A percentile compares a stretch with the other conserved stretches of the same genome.
phyloP scores from a whole-genome alignment of 2,888 invertebrate genomes.

The Dryomyza anilis region DNA sequence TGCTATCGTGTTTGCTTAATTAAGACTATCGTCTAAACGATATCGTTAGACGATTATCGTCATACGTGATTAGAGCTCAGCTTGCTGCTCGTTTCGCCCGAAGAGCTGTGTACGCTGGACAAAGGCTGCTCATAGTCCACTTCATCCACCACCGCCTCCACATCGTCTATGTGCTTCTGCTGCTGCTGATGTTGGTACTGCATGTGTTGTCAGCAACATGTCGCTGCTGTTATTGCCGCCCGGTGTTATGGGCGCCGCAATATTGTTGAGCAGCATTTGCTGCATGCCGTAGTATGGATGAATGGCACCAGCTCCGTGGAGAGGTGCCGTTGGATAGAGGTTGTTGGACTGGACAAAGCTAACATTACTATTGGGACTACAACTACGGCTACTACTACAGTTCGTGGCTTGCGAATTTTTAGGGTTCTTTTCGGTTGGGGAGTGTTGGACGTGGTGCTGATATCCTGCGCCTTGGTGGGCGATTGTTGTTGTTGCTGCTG shows the following conservation, averaged over 20 bases:
- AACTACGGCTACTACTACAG: conserved; percentile 61
- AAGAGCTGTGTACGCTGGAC: conserved; percentile 46
- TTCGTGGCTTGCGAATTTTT: conserved; percentile 53
- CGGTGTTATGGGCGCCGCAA: conserved; percentile 45
- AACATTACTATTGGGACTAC: conserved; percentile 60
- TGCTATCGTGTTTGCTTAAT: too few species aligned
- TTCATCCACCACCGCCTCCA: conserved; percentile 4
- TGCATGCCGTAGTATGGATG: conserved; percentile 38
- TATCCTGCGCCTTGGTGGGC: conserved; percentile 19
- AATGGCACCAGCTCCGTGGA: conserved; percentile 13
- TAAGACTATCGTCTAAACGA: too few species aligned
- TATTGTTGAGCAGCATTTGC: conserved; percentile 48
- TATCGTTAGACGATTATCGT: too few species aligned
- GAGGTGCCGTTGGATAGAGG: conserved; percentile 15
- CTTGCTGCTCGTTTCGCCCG: conserved; percentile 33
- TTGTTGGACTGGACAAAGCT: conserved; percentile 35
- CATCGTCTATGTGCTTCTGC: conserved; percentile 17
- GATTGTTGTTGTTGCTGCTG: conserved; percentile 43
- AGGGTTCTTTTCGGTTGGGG: conserved; percentile 40
- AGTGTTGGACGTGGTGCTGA: conserved; percentile 30
- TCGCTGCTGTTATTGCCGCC: conserved; percentile 41
- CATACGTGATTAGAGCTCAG: conserved; percentile 4
- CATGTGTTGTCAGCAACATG: conserved; percentile 29
- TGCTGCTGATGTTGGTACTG: neutral
- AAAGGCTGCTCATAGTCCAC: conserved; percentile 39